Percentiles rank a stretch among this genome's conserved stretches.
These are phyloP conservation scores for Neocloeon triangulifer DNA, from an alignment of 1,140 invertebrate species.

Conservation along the genomic window DNA sequence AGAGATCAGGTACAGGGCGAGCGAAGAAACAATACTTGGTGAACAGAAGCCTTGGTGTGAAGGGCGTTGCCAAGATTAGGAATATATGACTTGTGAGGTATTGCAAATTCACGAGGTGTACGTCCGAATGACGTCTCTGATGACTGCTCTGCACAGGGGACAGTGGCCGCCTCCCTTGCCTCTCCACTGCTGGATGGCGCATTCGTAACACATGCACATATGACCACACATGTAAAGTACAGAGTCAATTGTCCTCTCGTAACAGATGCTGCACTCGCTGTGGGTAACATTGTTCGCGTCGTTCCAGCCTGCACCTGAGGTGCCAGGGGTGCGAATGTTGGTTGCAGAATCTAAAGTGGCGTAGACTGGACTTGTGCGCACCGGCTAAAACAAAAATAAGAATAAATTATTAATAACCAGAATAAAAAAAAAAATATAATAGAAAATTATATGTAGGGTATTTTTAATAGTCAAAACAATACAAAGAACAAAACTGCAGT, in stretches of 20 bases:
- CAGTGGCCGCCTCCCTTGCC: slow-evolving; percentile 76
- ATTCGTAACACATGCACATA: slow-evolving; percentile 98
- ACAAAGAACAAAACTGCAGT: too few species aligned
- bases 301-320: not conserved
- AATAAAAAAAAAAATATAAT: too few species aligned
- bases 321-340: slow-evolving; percentile 13
- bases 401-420: slow-evolving; percentile 6
- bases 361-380: slow-evolving; percentile 15
- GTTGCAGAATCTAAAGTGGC: slow-evolving; percentile 15
- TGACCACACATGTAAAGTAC: slow-evolving; percentile 93
- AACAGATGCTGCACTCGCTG: slow-evolving; percentile 82
- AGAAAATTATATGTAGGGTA: too few species aligned
- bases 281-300: slow-evolving; percentile 14
- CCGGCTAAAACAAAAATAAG: slow-evolving; percentile 16
- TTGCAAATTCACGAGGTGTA: slow-evolving; percentile 84
- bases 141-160: slow-evolving; percentile 77
- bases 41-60: too few species aligned
- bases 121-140: slow-evolving; percentile 85
- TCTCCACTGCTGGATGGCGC: slow-evolving; percentile 76
- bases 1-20: too few species aligned
- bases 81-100: too few species aligned
- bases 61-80: too few species aligned
- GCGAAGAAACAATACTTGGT: too few species aligned
- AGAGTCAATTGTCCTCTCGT: slow-evolving; percentile 75
- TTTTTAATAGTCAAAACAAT: too few species aligned